Conservation (phyloP, 2,797 vertebrate species). For the Rhincodon typus region DNA sequence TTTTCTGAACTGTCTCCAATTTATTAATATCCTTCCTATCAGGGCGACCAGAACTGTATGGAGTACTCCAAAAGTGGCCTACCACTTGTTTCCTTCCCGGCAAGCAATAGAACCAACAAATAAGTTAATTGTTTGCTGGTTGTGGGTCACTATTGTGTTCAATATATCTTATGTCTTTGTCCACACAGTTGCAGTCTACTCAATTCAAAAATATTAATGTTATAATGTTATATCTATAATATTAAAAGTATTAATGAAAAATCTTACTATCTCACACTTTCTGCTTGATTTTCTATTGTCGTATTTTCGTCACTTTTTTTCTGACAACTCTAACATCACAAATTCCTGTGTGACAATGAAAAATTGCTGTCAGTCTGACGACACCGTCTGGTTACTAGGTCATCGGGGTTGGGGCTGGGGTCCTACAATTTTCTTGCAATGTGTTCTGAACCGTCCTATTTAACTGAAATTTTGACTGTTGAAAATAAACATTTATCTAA, state of each 20-base stretch:
- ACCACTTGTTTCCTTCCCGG: no score
- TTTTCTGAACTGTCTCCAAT: no score
- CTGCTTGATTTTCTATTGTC: neutral
- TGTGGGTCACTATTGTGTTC: neutral
- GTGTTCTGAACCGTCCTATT: neutral
- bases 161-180: neutral
- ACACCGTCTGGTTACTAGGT: neutral
- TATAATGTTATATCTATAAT: neutral
- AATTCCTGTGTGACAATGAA: neutral
- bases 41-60: no score
- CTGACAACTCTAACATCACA: neutral
- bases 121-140: neutral
- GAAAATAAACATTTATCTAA: neutral
- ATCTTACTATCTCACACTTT: neutral
- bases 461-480: neutral
- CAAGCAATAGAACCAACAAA: neutral
- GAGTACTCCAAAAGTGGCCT: no score
- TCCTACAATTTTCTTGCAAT: neutral
- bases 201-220: neutral
- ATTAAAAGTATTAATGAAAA: neutral
- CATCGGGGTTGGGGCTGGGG: neutral
- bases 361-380: neutral
- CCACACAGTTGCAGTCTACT: neutral
- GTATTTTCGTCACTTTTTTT: neutral
- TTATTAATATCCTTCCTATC: no score